Base-by-base conservation (phyloP, 2,888 invertebrate genomes). In the Clusia tigrina region DNA sequence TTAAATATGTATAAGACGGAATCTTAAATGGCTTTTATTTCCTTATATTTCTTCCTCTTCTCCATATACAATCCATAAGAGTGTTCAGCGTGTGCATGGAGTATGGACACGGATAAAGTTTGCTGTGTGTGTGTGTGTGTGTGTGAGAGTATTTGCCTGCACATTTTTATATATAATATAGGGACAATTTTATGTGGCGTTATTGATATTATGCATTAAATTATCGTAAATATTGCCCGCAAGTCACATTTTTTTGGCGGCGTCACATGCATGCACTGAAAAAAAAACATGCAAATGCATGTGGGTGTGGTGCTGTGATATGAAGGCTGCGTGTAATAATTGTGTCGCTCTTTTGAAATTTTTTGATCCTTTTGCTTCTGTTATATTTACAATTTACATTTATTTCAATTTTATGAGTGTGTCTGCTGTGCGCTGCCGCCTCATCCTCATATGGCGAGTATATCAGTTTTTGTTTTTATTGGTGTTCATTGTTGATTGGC, bases 161-260 rank as follows among this genome's bases (percentile, higher is more conserved):
- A 32, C 32, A 48, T 42, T 15, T 17, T 3, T n/a, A n/a, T n/a
- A n/a, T 17, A 42, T 3, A 42, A 6, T n/a, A 42, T 32, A 9
- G 42, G 12, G n/a, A 12, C 32, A 32, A 12, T 12, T 48, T 48
- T 15, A 48, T 48, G 48, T 3, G n/a, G 42, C 22, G 20, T 32
- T 38, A 55, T 38, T 55, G 38, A 38, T 55, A 55, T 38, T 23
- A 2, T 55, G 55, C 55, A 55, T 55, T 55, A 55, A 38, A 55
- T 55, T 55, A 55, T 54, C 55, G 23, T 32, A 55, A 54, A 48
- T 20, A 48, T 20, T 2, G 20, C 2, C 48, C 12, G 32, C 32
- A 9, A 12, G 12, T 9, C 32, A 12, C 32, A 12, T 32, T 9
- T 32, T 6, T 32, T 9, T 32, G 32, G n/a, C n/a, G n/a, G n/a